Evolutionary conservation across 2,113 vertebrate genomes (phyloP).

Genomic region (Lophura nycthemera): DNA sequence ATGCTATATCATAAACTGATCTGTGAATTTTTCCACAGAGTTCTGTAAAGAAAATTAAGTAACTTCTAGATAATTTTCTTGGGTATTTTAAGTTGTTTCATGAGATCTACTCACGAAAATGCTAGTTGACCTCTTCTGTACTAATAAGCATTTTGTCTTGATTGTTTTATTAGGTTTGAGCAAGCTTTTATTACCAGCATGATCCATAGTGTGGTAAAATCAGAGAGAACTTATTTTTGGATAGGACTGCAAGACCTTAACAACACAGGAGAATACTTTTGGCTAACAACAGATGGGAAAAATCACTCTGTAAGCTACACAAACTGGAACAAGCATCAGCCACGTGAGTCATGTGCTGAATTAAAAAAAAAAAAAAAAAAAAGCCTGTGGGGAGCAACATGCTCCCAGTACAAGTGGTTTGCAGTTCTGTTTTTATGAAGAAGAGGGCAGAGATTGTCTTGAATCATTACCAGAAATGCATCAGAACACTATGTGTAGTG

Average conservation of each 20-base stretch:
- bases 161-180: constrained; percentile 85
- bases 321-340: constrained; percentile 92
- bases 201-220: constrained; percentile 77
- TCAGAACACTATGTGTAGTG: neutral
- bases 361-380: neutral
- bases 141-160: constrained; percentile 43
- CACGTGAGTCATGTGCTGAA: constrained; percentile 79
- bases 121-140: neutral
- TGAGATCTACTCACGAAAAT: neutral
- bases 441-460: neutral
- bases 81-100: neutral
- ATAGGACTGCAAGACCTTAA: constrained; percentile 85
- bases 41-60: constrained; percentile 1
- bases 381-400: fast-evolving
- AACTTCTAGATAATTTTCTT: neutral
- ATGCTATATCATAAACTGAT: neutral
- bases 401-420: neutral
- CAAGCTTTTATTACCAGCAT: constrained; percentile 93
- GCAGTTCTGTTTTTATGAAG: neutral
- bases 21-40: neutral
- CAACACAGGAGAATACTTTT: constrained; percentile 84
- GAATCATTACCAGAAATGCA: too few species aligned
- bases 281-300: constrained; percentile 75
- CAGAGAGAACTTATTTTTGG: constrained; percentile 85
- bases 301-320: constrained; percentile 77